Evolutionary conservation across 1,140 invertebrate genomes (phyloP).

Genomic region (Ips typographus): DNA sequence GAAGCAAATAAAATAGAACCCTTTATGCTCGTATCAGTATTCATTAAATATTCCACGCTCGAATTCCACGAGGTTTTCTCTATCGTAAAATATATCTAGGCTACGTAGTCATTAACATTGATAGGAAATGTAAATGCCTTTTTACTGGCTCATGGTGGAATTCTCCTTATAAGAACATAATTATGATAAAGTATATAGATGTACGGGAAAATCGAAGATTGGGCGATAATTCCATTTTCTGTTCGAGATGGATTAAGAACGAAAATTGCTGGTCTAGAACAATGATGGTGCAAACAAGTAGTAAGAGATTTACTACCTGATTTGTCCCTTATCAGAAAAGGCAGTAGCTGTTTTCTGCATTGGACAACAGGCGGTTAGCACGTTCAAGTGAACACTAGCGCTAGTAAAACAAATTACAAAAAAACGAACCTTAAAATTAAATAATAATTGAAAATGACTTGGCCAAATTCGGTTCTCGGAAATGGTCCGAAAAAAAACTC

Average conservation of each 20-base stretch:
- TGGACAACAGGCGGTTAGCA: too few species aligned
- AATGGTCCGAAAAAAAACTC: constrained; percentile 30
- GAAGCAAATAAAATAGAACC: too few species aligned
- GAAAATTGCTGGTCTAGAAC: too few species aligned
- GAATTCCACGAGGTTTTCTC: constrained; percentile 28
- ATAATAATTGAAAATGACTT: constrained; percentile 39
- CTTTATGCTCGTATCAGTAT: neutral
- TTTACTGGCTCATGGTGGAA: constrained; percentile 25
- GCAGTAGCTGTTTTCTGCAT: too few species aligned
- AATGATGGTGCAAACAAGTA: too few species aligned
- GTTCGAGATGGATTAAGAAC: constrained; percentile 8
- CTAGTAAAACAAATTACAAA: constrained; percentile 11
- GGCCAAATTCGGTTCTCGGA: constrained; percentile 35
- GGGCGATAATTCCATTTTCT: constrained; percentile 8
- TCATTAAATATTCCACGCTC: constrained; percentile 28
- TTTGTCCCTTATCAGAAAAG: too few species aligned
- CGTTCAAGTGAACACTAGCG: too few species aligned
- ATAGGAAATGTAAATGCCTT: constrained; percentile 34
- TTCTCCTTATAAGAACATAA: constrained; percentile 31
- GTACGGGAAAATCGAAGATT: constrained; percentile 20
- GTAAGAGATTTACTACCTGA: too few species aligned
- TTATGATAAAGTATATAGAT: constrained; percentile 29
- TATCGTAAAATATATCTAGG: constrained; percentile 34
- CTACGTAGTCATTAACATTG: constrained; percentile 33
- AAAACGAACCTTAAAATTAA: constrained; percentile 37